Evolutionary conservation across 2,888 invertebrate genomes (phyloP).

Genomic region (Troides helena): DNA sequence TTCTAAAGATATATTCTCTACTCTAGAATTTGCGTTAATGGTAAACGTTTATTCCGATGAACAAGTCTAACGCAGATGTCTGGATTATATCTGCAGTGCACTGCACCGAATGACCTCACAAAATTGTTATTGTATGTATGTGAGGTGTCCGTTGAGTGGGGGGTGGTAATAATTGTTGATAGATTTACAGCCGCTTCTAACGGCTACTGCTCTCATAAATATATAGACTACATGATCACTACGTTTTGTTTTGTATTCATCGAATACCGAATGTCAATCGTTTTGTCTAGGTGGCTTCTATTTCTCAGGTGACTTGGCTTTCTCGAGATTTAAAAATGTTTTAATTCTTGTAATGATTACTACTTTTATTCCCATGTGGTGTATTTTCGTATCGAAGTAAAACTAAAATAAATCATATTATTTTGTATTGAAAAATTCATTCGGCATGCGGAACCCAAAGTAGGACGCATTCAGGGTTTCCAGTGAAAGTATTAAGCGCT

Average conservation of each 20-base stretch:
- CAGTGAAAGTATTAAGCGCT: constrained; percentile 42
- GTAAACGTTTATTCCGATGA: constrained; percentile 13
- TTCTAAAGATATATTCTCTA: not conserved
- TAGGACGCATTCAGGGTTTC: constrained; percentile 32
- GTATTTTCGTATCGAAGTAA: not conserved
- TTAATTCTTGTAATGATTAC: no score
- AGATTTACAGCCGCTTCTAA: constrained; percentile 18
- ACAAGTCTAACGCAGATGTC: constrained; percentile 13
- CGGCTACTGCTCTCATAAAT: constrained; percentile 14
- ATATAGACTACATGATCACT: not conserved
- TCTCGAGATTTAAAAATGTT: not conserved
- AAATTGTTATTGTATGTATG: constrained; percentile 1
- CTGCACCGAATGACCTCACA: constrained; percentile 14
- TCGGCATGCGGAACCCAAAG: constrained; percentile 41
- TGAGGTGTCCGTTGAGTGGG: constrained; percentile 4
- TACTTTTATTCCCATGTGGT: not conserved
- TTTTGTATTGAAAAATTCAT: constrained; percentile 31
- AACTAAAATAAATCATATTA: not conserved
- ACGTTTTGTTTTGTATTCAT: not conserved
- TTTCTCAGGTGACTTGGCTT: no score
- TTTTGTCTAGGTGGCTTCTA: not conserved
- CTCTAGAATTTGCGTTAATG: not conserved
- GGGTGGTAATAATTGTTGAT: not conserved
- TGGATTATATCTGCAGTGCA: constrained; percentile 25
- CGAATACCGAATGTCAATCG: not conserved